Evolutionary conservation across 2,888 invertebrate genomes (phyloP).

Genomic region (Lycaena phlaeas): DNA sequence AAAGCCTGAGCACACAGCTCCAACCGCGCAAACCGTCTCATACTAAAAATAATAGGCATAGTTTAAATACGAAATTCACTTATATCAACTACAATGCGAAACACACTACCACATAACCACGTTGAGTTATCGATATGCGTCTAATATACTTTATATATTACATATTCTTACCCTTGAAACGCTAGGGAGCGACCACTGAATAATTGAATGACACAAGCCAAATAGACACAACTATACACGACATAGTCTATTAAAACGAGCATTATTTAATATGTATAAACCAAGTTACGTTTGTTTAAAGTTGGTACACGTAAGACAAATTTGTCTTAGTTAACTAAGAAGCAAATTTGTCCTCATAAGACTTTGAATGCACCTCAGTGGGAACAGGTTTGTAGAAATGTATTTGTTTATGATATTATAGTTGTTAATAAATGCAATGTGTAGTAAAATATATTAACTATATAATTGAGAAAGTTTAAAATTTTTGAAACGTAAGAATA

Average conservation of each 20-base stretch:
- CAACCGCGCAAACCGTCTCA: too few relatives aligned
- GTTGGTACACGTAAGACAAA: conserved; percentile 56
- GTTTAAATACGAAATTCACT: too few relatives aligned
- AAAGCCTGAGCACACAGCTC: too few relatives aligned
- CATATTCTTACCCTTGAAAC: conserved; percentile 70
- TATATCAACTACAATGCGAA: too few relatives aligned
- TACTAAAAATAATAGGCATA: too few relatives aligned
- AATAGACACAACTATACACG: conserved; percentile 62
- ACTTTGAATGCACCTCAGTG: conserved; percentile 53
- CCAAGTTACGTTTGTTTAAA: conserved; percentile 45
- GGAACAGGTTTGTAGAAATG: neutral
- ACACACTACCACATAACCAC: too few relatives aligned
- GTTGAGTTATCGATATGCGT: too few relatives aligned
- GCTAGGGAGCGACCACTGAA: conserved; percentile 65
- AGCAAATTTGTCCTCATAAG: conserved; percentile 64
- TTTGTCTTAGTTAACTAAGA: conserved; percentile 56
- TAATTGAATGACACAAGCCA: conserved; percentile 69
- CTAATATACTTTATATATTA: conserved; percentile 23
- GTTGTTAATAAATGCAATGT: too few relatives aligned
- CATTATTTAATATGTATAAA: conserved; percentile 37
- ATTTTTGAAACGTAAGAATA: too few relatives aligned
- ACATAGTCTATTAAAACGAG: conserved; percentile 43
- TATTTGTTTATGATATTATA: neutral
- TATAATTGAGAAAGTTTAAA: too few relatives aligned
- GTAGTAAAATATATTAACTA: too few relatives aligned